phyloP scores from a whole-genome alignment of 2,797 vertebrate species.

The Brachymystax lenok region DNA sequence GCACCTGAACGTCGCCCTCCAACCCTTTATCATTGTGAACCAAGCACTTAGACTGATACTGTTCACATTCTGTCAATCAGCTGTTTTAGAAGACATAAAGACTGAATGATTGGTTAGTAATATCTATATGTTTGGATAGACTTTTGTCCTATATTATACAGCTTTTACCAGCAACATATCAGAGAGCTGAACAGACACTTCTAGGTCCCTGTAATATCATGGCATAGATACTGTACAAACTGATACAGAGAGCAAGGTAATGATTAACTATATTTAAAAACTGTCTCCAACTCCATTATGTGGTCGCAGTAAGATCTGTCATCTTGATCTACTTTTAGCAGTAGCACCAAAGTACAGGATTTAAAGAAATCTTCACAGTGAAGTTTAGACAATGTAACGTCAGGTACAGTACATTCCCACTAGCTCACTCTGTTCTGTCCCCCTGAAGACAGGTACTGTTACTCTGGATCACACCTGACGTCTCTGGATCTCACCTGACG shows the following conservation, averaged over 20 bases:
- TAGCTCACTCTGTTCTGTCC: not conserved
- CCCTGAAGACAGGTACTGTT: not conserved
- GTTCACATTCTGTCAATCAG: slow-evolving; percentile 18
- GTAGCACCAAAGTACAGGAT: not conserved
- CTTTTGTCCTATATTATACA: not conserved
- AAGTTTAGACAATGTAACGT: slow-evolving; percentile 5
- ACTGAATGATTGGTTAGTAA: not conserved
- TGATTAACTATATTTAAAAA: not conserved
- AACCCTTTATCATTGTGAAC: slow-evolving; percentile 22
- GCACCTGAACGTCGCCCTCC: slow-evolving; percentile 28
- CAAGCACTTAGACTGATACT: slow-evolving; percentile 13
- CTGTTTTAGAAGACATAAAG: slow-evolving; percentile 7
- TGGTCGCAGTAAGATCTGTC: not conserved
- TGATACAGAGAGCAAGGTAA: not conserved
- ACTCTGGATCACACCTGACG: not conserved
- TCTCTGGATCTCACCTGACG: not conserved
- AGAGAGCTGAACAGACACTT: not conserved
- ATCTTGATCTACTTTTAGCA: not conserved
- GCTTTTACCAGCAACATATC: not conserved
- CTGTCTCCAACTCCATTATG: not conserved
- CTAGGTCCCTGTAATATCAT: not conserved
- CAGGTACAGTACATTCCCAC: not conserved
- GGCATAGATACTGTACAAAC: not conserved
- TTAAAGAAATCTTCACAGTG: not conserved
- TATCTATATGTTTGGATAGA: not conserved